phyloP scores from a whole-genome alignment of 2,888 invertebrate species.

The Junonia oenone region DNA sequence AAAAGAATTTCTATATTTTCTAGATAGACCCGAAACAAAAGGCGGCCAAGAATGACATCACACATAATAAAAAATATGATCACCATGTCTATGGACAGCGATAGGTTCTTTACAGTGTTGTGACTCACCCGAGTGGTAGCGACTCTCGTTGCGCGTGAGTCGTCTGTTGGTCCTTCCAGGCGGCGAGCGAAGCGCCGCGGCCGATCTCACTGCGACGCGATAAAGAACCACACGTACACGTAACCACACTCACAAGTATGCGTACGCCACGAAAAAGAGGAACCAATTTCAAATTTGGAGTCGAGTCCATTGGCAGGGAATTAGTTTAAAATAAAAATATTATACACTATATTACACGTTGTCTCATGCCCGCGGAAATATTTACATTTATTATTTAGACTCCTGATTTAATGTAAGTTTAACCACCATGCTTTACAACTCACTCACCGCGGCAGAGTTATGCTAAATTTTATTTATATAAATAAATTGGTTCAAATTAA shows the following conservation, averaged over 20 bases:
- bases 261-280: slow-evolving; percentile 39
- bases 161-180: slow-evolving; percentile 90
- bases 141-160: slow-evolving; percentile 95
- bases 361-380: not conserved
- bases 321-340: not conserved
- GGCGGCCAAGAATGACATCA: slow-evolving; percentile 30
- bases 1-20: slow-evolving; percentile 1
- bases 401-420: slow-evolving; percentile 16
- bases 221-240: slow-evolving; percentile 68
- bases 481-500: no score
- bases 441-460: not conserved
- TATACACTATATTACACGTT: not conserved
- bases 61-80: slow-evolving; percentile 35
- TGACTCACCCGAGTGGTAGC: slow-evolving; percentile 96
- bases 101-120: slow-evolving; percentile 40
- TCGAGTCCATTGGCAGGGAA: slow-evolving; percentile 29
- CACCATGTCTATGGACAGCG: slow-evolving; percentile 40
- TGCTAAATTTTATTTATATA: not conserved
- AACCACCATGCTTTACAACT: no score
- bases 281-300: slow-evolving; percentile 41
- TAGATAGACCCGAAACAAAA: slow-evolving; percentile 14
- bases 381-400: slow-evolving; percentile 3
- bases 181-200: slow-evolving; percentile 73
- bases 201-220: slow-evolving; percentile 78
- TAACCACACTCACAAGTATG: slow-evolving; percentile 42